Evolutionary conservation across 2,888 invertebrate species (phyloP), one percentile per base, ranked within the genome.

Genomic region (Linnaemya tessellans): DNA sequence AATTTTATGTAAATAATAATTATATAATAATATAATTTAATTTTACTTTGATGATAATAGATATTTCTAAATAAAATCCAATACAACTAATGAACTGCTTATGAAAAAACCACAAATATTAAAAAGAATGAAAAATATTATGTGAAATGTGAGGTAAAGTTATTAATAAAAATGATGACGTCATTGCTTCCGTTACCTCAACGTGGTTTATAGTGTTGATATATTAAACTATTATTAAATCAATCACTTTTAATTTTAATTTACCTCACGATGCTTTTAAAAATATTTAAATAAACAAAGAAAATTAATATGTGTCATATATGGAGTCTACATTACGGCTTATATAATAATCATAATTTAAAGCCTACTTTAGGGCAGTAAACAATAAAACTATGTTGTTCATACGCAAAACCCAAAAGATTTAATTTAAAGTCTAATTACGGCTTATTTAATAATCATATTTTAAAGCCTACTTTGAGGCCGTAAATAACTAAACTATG

Each of bases 251-350:
- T 2, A 15, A 15, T 5, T 0, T 3, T 43, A n/a, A 43, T 4
- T 15, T 3, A 4, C n/a, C n/a, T 0, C n/a, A 46, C 5, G 13
- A 43, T 3, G 41, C 41, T 3, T 43, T 11, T 13, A 11, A 43
- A 43, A 20, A 20, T 13, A 13, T 20, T 54, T 22, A 22, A 64
- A 15, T 2, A 64, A 41, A 20, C 8, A 20, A 78, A 58, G 43
- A 9, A n/a, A 46, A 65, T 49, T 9, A 18, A 54, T 41, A 0
- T 20, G 7, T 49, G 20, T 9, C 13, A 18, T 51, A 30, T 15
- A 0, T 20, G 15, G 30, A n/a, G 80, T 67, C 67, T 74, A 75
- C 11, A 35, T 84, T 49, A 68, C 25, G 64, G 74, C 60, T 41
- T 7, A 0, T 68, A n/a, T 11, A 15, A 2, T 13, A 46, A 38